A percentile compares a stretch with the other conserved stretches of the same genome.
phyloP scores from a whole-genome alignment of 2,888 invertebrate species.

The Dione juno region DNA sequence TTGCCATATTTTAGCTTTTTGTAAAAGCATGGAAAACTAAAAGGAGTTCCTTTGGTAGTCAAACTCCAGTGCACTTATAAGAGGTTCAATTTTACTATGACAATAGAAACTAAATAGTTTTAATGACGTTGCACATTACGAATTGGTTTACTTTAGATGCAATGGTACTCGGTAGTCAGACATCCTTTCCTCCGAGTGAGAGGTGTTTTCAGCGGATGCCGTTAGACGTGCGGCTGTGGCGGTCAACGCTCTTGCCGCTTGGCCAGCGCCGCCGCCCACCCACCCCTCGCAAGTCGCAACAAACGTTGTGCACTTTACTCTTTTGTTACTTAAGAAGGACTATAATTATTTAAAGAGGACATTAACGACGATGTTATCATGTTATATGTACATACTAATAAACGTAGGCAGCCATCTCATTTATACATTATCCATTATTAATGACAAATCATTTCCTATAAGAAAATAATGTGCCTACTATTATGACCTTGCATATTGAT shows the following conservation, averaged over 20 bases:
- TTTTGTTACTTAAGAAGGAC: slow-evolving; percentile 45
- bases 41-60: not conserved
- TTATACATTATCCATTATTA: slow-evolving; percentile 13
- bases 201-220: slow-evolving; percentile 64
- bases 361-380: not conserved
- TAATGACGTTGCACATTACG: not conserved
- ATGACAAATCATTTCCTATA: not conserved
- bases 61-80: not conserved
- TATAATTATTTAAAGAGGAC: not conserved
- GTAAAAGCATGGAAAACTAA: not conserved
- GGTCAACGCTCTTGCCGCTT: slow-evolving; percentile 78
- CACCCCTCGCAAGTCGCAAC: slow-evolving; percentile 38
- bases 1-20: not conserved
- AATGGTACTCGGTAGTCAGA: slow-evolving; percentile 27
- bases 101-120: not conserved
- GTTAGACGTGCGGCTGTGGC: slow-evolving; percentile 59
- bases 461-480: slow-evolving; percentile 53
- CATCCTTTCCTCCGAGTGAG: slow-evolving; percentile 53
- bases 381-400: not conserved
- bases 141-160: slow-evolving; percentile 3
- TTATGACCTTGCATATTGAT: slow-evolving; percentile 48
- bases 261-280: slow-evolving; percentile 60
- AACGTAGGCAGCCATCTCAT: slow-evolving; percentile 2
- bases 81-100: not conserved
- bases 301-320: slow-evolving; percentile 27